These are phyloP conservation scores for Steromphala cineraria DNA, from an alignment of 2,888 invertebrate genomes.

Conservation along the genomic window DNA sequence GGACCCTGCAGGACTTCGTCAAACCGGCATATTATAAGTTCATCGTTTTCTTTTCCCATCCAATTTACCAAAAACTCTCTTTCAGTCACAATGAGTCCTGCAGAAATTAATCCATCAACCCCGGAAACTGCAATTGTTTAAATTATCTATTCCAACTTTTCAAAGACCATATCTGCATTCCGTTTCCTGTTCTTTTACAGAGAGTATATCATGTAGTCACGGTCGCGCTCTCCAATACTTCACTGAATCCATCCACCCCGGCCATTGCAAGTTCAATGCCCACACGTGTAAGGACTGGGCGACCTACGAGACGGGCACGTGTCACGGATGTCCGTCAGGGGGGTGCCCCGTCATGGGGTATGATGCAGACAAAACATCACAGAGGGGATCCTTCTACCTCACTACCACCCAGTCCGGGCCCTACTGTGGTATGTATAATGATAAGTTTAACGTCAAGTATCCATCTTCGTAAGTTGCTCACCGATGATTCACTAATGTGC, in stretches of 20 bases:
- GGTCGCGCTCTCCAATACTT: slow-evolving; percentile 42
- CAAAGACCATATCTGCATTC: too few species aligned
- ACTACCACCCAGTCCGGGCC: slow-evolving; percentile 50
- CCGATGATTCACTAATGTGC: too few species aligned
- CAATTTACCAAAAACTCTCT: too few species aligned
- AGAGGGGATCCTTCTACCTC: slow-evolving; percentile 54
- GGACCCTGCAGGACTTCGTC: too few species aligned
- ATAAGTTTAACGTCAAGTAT: too few species aligned
- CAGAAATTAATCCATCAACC: too few species aligned
- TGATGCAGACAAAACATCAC: slow-evolving; percentile 41
- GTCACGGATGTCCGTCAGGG: slow-evolving; percentile 49
- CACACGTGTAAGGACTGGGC: slow-evolving; percentile 44
- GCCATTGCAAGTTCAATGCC: slow-evolving; percentile 47
- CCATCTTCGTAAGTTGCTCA: background rate
- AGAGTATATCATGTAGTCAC: slow-evolving; percentile 55
- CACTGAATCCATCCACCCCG: slow-evolving; percentile 55
- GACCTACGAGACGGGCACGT: slow-evolving; percentile 51
- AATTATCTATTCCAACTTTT: too few species aligned
- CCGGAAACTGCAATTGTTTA: too few species aligned
- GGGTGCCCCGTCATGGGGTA: slow-evolving; percentile 63
- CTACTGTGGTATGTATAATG: slow-evolving; percentile 53
- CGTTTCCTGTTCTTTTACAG: background rate
- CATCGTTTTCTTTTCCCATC: too few species aligned
- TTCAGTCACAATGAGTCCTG: too few species aligned
- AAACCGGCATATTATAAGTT: too few species aligned